phyloP scores from a whole-genome alignment of 2,888 invertebrate species.

The Hymenopus coronatus region DNA sequence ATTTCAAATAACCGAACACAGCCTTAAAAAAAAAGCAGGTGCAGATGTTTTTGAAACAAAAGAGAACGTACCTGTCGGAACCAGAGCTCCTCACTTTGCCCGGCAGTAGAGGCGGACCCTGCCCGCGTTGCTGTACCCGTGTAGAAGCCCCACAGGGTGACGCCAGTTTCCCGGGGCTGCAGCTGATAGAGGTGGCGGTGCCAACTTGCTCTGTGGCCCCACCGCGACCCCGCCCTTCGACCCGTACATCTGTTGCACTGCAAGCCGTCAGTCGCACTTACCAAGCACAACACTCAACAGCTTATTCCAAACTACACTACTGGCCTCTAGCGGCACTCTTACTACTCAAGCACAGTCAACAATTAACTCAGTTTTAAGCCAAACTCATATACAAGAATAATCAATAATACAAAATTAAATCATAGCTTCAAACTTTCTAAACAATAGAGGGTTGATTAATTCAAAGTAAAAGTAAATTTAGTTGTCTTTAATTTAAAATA shows the following conservation, averaged over 20 bases:
- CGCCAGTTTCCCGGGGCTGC: conserved; percentile 86
- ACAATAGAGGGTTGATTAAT: no score
- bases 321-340: neutral
- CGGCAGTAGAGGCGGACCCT: conserved; percentile 72
- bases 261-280: conserved; percentile 49
- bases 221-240: conserved; percentile 62
- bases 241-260: conserved; percentile 76
- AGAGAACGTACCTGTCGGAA: conserved; percentile 27
- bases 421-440: no score
- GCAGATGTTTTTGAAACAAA: neutral
- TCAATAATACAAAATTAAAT: no score
- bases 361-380: no score
- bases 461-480: no score
- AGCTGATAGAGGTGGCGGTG: conserved; percentile 44
- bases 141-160: conserved; percentile 86
- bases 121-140: conserved; percentile 64
- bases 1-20: no score
- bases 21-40: neutral
- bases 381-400: no score
- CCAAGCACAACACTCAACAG: conserved; percentile 22
- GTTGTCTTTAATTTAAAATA: no score
- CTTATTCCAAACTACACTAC: neutral
- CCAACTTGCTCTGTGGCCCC: conserved; percentile 52
- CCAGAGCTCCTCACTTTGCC: conserved; percentile 62
- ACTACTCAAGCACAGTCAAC: neutral